Conservation (phyloP, 2,113 vertebrate genomes). For the Theristicus caerulescens region DNA sequence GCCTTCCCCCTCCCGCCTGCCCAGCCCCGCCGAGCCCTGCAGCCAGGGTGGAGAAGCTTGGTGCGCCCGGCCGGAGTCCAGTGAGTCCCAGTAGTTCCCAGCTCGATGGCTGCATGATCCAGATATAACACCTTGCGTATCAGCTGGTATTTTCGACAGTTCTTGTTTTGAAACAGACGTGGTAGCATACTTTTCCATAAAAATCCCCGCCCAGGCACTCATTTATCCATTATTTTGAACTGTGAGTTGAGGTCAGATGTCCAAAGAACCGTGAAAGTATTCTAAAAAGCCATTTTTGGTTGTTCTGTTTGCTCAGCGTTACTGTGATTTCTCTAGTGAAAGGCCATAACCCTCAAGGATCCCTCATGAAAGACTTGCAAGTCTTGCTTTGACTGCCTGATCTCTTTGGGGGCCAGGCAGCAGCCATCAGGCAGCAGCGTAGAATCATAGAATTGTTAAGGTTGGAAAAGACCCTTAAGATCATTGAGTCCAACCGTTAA, state of each 20-base stretch:
- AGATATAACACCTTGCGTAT: neutral
- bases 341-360: neutral
- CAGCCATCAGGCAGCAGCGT: neutral
- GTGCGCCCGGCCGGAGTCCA: neutral
- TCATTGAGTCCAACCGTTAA: too few species aligned
- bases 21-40: fast-evolving
- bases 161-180: neutral
- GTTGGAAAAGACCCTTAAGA: too few species aligned
- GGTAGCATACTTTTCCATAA: neutral
- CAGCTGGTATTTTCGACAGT: neutral
- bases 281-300: neutral
- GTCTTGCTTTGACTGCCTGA: neutral
- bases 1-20: neutral
- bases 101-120: neutral
- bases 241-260: neutral
- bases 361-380: neutral
- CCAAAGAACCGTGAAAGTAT: neutral
- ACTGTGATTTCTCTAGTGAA: neutral
- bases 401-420: neutral
- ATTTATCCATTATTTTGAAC: neutral
- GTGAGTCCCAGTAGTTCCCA: neutral
- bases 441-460: too few species aligned
- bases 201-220: neutral
- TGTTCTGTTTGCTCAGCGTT: neutral
- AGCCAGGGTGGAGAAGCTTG: neutral